Percentiles rank a stretch among this genome's conserved stretches.
These are phyloP conservation scores for Andrena minutula DNA, from an alignment of 2,888 invertebrate genomes.

Conservation along the genomic window DNA sequence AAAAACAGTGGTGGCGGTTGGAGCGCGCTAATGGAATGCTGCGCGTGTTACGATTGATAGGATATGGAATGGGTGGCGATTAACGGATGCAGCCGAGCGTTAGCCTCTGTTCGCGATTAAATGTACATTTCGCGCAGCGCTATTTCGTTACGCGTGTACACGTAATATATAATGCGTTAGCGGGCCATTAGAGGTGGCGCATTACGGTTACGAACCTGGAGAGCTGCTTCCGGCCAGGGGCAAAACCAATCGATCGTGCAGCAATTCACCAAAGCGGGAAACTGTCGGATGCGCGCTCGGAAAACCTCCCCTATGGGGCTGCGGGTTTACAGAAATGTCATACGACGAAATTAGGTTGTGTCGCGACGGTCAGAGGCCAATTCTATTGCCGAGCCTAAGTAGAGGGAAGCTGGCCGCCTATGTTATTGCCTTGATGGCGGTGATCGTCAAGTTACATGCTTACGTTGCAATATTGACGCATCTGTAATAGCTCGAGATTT, in stretches of 20 bases:
- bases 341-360: slow-evolving; percentile 5
- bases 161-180: background rate
- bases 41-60: no score
- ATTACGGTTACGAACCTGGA: slow-evolving; percentile 87
- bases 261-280: slow-evolving; percentile 96
- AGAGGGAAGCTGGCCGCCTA: background rate
- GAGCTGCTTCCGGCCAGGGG: slow-evolving; percentile 94
- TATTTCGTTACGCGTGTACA: no score
- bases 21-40: no score
- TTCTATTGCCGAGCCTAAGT: background rate
- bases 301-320: slow-evolving; percentile 94
- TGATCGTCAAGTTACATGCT: background rate
- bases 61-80: no score
- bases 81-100: no score
- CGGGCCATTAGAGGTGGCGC: background rate
- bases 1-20: no score
- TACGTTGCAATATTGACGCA: no score
- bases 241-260: slow-evolving; percentile 98
- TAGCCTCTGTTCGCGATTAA: background rate
- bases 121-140: background rate
- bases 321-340: background rate
- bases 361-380: background rate
- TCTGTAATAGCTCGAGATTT: no score
- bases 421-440: background rate
- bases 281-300: slow-evolving; percentile 92